phyloP scores from a whole-genome alignment of 2,888 invertebrate genomes.

The Apeira syringaria region DNA sequence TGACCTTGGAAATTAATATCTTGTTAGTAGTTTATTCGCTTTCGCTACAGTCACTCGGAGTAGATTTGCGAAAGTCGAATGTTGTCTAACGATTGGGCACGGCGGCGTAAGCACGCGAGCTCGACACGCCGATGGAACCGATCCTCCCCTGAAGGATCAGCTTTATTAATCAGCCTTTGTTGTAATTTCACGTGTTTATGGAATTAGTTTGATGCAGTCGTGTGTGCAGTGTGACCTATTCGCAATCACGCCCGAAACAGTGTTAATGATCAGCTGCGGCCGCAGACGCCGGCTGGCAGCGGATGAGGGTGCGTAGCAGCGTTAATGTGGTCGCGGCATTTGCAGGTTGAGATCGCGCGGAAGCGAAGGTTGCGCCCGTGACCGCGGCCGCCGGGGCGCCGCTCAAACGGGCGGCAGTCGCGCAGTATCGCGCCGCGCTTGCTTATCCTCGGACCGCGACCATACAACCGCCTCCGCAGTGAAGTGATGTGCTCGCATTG shows the following conservation, averaged over 20 bases:
- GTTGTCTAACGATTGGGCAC: constrained; percentile 71
- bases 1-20: constrained; percentile 54
- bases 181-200: constrained; percentile 34
- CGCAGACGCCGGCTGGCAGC: constrained; percentile 40
- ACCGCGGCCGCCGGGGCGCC: constrained; percentile 59
- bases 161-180: constrained; percentile 34
- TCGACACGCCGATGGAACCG: constrained; percentile 42
- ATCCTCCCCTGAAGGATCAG: constrained; percentile 30
- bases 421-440: constrained; percentile 73
- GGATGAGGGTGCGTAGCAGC: constrained; percentile 11
- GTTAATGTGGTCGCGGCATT: constrained; percentile 34
- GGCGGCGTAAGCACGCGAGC: constrained; percentile 68
- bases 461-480: constrained; percentile 42
- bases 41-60: constrained; percentile 52
- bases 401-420: constrained; percentile 45
- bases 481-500: constrained; percentile 66
- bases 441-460: constrained; percentile 66
- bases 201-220: constrained; percentile 27
- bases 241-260: constrained; percentile 19
- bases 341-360: constrained; percentile 68
- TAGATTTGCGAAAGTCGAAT: constrained; percentile 68
- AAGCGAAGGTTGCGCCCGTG: constrained; percentile 80
- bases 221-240: constrained; percentile 21
- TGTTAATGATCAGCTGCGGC: constrained; percentile 33
- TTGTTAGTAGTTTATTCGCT: constrained; percentile 58